Evolutionary conservation across 2,888 invertebrate species (phyloP).

Genomic region (Macrophya annulata): DNA sequence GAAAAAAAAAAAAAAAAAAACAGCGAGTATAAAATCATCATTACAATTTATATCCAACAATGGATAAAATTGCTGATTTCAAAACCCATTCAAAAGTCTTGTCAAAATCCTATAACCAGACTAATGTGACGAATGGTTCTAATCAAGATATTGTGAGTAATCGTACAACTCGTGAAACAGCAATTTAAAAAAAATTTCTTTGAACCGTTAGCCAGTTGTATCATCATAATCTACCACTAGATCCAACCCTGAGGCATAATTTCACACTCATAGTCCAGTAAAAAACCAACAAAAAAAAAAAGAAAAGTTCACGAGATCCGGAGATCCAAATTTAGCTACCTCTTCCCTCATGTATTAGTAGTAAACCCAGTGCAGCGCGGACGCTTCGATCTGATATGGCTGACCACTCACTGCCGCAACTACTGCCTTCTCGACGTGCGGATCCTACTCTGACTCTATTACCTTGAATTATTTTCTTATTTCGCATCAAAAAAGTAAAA

Average conservation of each 20-base stretch:
- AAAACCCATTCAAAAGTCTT: not conserved
- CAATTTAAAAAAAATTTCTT: not conserved
- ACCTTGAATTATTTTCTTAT: not conserved
- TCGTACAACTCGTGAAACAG: not conserved
- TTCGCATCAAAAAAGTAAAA: not conserved
- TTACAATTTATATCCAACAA: not conserved
- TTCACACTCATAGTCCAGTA: not conserved
- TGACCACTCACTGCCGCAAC: slow-evolving; percentile 11
- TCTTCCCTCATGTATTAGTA: not conserved
- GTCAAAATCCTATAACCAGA: not conserved
- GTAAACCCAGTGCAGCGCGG: not conserved
- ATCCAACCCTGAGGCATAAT: slow-evolving; percentile 18
- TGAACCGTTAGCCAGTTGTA: not conserved
- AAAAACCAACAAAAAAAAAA: not conserved
- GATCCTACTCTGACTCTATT: not conserved
- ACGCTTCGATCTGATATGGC: not conserved
- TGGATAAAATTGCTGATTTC: not conserved
- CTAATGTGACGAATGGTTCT: not conserved
- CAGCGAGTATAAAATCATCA: not conserved
- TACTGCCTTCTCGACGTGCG: not conserved
- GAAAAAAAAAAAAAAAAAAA: not conserved
- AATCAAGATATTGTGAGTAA: not conserved
- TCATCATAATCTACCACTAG: slow-evolving; percentile 8
- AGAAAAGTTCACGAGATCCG: not conserved
- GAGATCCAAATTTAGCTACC: not conserved